These are phyloP conservation scores for Lepilemur ruficaudatus DNA, from an alignment of 2,797 vertebrate species.

Conservation along the genomic window DNA sequence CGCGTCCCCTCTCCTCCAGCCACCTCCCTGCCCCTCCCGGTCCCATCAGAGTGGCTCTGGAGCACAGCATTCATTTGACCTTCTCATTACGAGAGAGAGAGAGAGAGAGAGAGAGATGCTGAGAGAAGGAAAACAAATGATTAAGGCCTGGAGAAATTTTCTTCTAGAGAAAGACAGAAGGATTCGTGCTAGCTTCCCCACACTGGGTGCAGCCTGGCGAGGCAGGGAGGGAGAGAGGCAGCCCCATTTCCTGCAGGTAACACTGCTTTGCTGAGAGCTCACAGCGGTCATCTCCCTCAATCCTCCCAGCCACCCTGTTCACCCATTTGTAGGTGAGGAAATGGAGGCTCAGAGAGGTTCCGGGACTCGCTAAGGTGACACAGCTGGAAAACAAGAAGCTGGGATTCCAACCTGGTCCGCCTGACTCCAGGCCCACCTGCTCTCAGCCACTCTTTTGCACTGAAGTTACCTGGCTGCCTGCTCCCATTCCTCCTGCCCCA, in stretches of 20 bases:
- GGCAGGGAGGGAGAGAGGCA: neutral
- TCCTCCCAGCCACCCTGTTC: neutral
- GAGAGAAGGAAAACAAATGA: neutral
- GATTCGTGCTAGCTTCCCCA: neutral
- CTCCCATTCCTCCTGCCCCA: neutral
- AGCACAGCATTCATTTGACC: neutral
- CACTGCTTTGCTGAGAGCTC: rapidly evolving
- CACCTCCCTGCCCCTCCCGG: rapidly evolving
- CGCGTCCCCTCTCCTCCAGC: neutral
- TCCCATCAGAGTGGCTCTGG: neutral
- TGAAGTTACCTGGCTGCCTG: neutral
- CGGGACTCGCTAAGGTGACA: neutral
- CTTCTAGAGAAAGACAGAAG: neutral
- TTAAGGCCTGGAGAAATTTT: conserved; percentile 9
- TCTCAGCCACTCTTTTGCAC: too few species aligned
- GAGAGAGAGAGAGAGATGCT: neutral
- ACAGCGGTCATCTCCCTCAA: neutral
- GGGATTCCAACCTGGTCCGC: neutral
- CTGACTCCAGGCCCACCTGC: rapidly evolving
- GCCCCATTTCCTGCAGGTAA: neutral
- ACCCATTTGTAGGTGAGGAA: neutral
- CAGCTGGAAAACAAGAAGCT: neutral
- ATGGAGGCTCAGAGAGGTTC: neutral
- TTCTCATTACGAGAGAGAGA: neutral
- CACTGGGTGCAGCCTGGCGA: rapidly evolving